Evolutionary conservation across 1,140 invertebrate species (phyloP), one percentile per base, ranked within the genome.

Genomic region (Acromyrmex charruanus): DNA sequence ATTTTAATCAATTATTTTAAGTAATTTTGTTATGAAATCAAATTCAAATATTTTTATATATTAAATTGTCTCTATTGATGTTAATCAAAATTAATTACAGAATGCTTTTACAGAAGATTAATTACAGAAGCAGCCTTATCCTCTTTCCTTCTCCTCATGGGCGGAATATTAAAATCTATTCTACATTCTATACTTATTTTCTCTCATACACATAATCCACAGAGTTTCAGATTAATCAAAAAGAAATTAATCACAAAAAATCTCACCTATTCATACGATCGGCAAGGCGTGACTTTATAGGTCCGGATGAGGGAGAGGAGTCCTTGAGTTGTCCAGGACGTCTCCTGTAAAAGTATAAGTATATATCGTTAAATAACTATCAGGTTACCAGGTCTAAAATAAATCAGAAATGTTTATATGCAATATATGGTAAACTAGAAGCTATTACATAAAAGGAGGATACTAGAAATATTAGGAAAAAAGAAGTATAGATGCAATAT

Each of bases 141-240:
- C 90, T 79, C 89, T 90, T 92, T 81, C 92, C 90, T 93, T 93
- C 91, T 93, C 92, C 92, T 92, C 92, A 90, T 92, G 89, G 86
- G 7, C 39, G 51, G 39, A 71, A 7, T 55, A 66, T 35, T 61
- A 59, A 51, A 35, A 21, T 58, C 18, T 39, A n/a, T 39, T 25
- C 3, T 49, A 21, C 3, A 77, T 77, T 63, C 58, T 85, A 84
- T 10, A 31, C 16, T 88, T 80, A 59, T 80, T n/a, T 89, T 53
- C 66, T 77, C 12, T n/a, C 68, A 69, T 61, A 61, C 28, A 69
- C 55, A 61, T 21, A 66, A 80, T 63, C 2, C 1, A 35, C 63
- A 31, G 9, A 44, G 10, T 53, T 61, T 14, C 18, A 2, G 25
- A 4, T 39, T 21, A 25, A 58, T 44, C 18, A 9, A 58, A 49